Percentiles rank a stretch among this genome's conserved stretches.
These are phyloP conservation scores for Bilobella aurantiaca DNA, from an alignment of 1,140 invertebrate genomes.

Conservation along the genomic window DNA sequence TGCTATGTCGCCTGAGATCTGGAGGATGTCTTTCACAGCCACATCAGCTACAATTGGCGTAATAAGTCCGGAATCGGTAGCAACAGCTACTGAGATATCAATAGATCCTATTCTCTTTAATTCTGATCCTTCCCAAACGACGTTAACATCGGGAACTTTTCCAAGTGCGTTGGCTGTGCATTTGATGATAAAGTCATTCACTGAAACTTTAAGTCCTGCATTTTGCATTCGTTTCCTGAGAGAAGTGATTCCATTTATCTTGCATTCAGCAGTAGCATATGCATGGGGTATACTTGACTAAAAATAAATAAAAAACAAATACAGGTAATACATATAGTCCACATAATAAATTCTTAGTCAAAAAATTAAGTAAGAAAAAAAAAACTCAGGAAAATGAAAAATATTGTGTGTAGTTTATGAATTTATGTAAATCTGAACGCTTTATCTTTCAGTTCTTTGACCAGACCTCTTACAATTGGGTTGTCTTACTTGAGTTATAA, in stretches of 20 bases:
- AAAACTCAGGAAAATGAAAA: no score
- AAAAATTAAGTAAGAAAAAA: no score
- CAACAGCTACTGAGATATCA: conserved; percentile 55
- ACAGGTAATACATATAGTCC: no score
- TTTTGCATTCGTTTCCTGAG: conserved; percentile 36
- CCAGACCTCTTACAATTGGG: no score
- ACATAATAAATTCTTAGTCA: no score
- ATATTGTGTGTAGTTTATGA: no score
- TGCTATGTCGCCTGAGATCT: conserved; percentile 41
- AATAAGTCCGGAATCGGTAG: conserved; percentile 54
- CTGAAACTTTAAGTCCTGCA: conserved; percentile 47
- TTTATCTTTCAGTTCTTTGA: no score
- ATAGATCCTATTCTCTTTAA: conserved; percentile 38
- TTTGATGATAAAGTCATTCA: conserved; percentile 60
- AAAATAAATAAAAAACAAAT: conserved; percentile 15
- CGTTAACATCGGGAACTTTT: conserved; percentile 52
- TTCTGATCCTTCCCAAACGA: conserved; percentile 46
- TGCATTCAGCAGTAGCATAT: conserved; percentile 49
- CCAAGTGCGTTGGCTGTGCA: conserved; percentile 48
- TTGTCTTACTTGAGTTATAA: no score
- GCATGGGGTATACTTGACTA: conserved; percentile 52
- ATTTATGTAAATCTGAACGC: no score
- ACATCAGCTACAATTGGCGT: conserved; percentile 57
- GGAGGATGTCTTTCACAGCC: conserved; percentile 41
- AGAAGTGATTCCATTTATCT: conserved; percentile 45